A percentile compares a stretch with the other conserved stretches of the same genome.
Conservation (phyloP, 2,888 invertebrate species). For the Heteropelma amictum region DNA sequence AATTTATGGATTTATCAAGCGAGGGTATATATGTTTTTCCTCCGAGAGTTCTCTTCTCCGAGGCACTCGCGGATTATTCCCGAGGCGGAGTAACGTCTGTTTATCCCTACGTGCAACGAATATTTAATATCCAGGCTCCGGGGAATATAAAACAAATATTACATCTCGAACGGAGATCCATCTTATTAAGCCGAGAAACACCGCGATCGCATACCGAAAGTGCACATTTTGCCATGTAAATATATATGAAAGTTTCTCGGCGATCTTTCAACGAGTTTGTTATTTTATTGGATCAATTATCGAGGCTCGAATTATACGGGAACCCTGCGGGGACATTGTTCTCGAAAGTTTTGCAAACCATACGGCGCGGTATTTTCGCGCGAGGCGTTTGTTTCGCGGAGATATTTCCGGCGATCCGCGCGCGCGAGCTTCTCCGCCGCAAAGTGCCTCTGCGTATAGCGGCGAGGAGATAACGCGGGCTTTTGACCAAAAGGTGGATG, state of each 20-base stretch:
- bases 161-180: not conserved
- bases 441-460: slow-evolving; percentile 65
- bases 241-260: not conserved
- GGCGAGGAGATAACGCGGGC: slow-evolving; percentile 52
- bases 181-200: not conserved
- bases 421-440: slow-evolving; percentile 46
- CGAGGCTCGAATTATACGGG: no score
- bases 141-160: not conserved
- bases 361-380: no score
- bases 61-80: not conserved
- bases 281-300: not conserved
- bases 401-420: slow-evolving; percentile 60
- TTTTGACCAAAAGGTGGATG: slow-evolving; percentile 51
- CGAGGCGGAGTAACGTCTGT: not conserved
- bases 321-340: no score
- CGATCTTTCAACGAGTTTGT: not conserved
- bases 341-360: no score
- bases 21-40: not conserved
- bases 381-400: slow-evolving; percentile 33
- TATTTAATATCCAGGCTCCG: not conserved
- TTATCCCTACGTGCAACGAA: slow-evolving; percentile 2
- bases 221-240: no score
- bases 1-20: slow-evolving; percentile 43
- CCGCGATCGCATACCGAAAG: not conserved
- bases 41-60: not conserved